Conservation (phyloP, 2,888 invertebrate species). For the Epistrophe eligans region DNA sequence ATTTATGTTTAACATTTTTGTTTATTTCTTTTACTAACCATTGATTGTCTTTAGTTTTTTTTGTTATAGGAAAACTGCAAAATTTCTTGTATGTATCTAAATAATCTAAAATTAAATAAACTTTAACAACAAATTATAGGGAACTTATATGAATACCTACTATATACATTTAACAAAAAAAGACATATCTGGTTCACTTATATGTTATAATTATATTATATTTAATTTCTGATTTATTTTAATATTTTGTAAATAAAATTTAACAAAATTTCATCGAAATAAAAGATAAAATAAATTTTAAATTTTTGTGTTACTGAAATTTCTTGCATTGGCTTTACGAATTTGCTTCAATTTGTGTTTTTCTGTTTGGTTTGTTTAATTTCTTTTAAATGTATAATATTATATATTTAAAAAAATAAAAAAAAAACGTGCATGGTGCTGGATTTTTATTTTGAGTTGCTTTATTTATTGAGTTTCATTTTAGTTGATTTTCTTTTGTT, state of each 20-base stretch:
- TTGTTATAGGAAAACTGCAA: conserved; percentile 34
- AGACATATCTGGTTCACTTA: conserved; percentile 56
- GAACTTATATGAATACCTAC: background rate
- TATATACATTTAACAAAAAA: conserved; percentile 55
- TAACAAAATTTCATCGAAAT: conserved; percentile 55
- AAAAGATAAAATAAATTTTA: conserved; percentile 19
- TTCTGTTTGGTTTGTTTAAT: conserved; percentile 47
- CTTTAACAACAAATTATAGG: background rate
- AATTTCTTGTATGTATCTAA: conserved; percentile 6
- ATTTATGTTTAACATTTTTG: conserved; percentile 46
- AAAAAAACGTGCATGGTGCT: conserved; percentile 65
- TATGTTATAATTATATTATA: conserved; percentile 41
- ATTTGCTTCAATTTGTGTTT: conserved; percentile 57
- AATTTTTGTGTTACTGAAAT: conserved; percentile 31
- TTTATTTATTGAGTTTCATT: conserved; percentile 35
- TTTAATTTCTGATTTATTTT: conserved; percentile 44
- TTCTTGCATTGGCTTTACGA: conserved; percentile 69
- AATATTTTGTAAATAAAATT: conserved; percentile 57
- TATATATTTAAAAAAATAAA: conserved; percentile 18
- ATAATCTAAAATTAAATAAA: conserved; percentile 1
- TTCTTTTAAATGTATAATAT: conserved; percentile 50
- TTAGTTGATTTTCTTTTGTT: conserved; percentile 38
- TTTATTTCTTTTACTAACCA: conserved; percentile 44
- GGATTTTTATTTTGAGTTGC: conserved; percentile 59
- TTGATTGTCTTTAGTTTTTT: conserved; percentile 38